Evolutionary conservation across 1,140 invertebrate genomes (phyloP).

Genomic region (Neuroterus valhalla): DNA sequence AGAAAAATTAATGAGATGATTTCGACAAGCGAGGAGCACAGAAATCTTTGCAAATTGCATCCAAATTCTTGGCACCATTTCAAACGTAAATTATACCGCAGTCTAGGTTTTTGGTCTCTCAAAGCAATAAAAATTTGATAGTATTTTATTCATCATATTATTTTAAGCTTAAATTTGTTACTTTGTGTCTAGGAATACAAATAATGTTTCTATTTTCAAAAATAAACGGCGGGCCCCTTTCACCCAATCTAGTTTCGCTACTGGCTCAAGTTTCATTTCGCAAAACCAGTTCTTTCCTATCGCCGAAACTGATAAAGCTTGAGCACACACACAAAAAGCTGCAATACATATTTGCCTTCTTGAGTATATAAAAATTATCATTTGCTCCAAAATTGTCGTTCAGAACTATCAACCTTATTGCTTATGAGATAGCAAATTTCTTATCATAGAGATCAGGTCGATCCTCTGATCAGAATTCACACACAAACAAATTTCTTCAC

Average conservation of each 20-base stretch:
- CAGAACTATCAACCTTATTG: conserved; percentile 4
- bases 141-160: too few relatives aligned
- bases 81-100: neutral
- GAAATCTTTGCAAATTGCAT: neutral
- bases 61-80: conserved; percentile 9
- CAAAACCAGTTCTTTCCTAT: conserved; percentile 27
- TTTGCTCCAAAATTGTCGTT: neutral
- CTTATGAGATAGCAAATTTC: conserved; percentile 20
- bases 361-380: neutral
- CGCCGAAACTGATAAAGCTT: conserved; percentile 14
- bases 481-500: neutral
- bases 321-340: neutral
- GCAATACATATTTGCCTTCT: conserved; percentile 6
- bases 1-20: too few relatives aligned
- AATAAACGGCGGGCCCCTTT: conserved; percentile 22
- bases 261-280: conserved; percentile 36
- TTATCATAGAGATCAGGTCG: neutral
- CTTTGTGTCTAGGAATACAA: neutral
- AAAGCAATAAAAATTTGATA: too few relatives aligned
- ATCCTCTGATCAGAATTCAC: neutral
- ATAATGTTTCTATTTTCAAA: conserved; percentile 5
- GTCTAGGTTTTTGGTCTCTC: too few relatives aligned
- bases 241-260: conserved; percentile 32
- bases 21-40: too few relatives aligned
- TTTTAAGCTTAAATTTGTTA: neutral